Percentiles rank a stretch among this genome's conserved stretches.
phyloP scores from a whole-genome alignment of 2,113 vertebrate species.

The Addax nasomaculatus region DNA sequence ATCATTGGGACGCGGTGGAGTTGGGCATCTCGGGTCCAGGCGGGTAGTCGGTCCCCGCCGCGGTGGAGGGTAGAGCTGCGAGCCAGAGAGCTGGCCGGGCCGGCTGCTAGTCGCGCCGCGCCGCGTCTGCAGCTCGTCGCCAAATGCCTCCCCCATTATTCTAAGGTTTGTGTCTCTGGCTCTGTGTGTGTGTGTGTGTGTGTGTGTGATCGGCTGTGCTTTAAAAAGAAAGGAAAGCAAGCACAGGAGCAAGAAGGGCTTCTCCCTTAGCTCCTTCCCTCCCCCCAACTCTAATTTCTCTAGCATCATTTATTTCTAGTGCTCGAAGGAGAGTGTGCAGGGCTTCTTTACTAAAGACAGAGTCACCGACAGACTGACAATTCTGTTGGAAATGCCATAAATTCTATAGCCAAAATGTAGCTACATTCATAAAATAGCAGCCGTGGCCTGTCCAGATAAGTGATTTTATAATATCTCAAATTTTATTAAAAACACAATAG shows the following conservation, averaged over 20 bases:
- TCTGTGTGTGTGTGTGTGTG: neutral
- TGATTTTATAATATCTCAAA: neutral
- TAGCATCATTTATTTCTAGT: neutral
- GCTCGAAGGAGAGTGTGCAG: neutral
- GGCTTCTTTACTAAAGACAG: constrained; percentile 16
- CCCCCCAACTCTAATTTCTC: neutral
- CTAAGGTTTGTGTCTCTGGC: constrained; percentile 47
- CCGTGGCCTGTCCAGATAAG: neutral
- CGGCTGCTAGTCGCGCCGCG: neutral
- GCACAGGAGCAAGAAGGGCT: constrained; percentile 27
- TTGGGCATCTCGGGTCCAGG: constrained; percentile 16
- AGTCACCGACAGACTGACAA: constrained; percentile 51
- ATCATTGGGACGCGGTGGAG: neutral
- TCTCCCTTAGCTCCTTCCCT: neutral
- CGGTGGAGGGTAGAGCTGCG: neutral
- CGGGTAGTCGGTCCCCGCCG: neutral
- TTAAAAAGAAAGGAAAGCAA: constrained; percentile 45
- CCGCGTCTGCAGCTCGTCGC: constrained; percentile 31
- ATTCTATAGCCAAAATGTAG: constrained; percentile 38
- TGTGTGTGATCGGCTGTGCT: neutral
- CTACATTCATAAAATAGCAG: constrained; percentile 11
- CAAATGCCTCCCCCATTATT: constrained; percentile 62
- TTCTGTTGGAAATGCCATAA: constrained; percentile 49
- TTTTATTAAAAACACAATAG: constrained; percentile 33
- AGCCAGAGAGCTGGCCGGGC: neutral